phyloP scores from a whole-genome alignment of 2,113 vertebrate genomes.

The Aythya baeri region DNA sequence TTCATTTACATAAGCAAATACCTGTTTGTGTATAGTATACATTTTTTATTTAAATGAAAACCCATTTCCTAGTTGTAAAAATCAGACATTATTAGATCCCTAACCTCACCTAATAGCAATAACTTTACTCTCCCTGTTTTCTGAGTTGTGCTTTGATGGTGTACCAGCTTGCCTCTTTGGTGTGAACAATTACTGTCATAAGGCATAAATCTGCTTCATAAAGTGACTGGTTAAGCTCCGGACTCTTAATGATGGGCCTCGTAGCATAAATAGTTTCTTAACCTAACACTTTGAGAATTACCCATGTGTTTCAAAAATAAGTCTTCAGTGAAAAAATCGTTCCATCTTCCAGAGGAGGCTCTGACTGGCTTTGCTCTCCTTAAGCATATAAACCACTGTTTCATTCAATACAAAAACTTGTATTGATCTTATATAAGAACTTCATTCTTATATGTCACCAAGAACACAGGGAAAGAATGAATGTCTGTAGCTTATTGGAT shows the following conservation, averaged over 20 bases:
- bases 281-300: constrained; percentile 38
- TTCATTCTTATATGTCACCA: neutral
- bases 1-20: neutral
- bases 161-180: neutral
- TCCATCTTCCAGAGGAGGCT: constrained; percentile 16
- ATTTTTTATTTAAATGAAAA: neutral
- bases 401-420: neutral
- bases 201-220: constrained; percentile 41
- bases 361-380: neutral
- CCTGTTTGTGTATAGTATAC: neutral
- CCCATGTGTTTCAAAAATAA: constrained; percentile 40
- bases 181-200: constrained; percentile 36
- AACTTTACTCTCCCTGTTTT: neutral
- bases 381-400: neutral
- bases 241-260: constrained; percentile 9
- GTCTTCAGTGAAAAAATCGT: neutral
- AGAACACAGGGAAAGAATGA: neutral
- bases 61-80: neutral
- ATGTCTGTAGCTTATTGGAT: neutral
- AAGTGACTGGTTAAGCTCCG: neutral
- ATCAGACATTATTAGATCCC: neutral
- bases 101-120: neutral
- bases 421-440: neutral
- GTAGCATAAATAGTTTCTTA: constrained; percentile 56
- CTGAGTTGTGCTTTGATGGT: neutral